Evolutionary conservation across 1,140 invertebrate species (phyloP), one percentile per base, ranked within the genome.

Genomic region (Trinorchestia longiramus): DNA sequence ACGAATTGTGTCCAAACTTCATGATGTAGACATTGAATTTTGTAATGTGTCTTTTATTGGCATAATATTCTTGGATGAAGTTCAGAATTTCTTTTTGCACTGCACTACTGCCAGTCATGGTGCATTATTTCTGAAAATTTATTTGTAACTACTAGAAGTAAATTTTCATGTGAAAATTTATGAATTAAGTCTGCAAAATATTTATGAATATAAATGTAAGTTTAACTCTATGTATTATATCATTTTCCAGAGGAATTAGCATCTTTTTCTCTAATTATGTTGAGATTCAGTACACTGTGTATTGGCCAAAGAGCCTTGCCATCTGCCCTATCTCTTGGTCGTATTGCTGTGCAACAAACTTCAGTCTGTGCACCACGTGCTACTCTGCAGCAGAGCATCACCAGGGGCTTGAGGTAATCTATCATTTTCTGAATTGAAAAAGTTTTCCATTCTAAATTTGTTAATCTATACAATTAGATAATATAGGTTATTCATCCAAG

Each of bases 261-360:
- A 15, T 77, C 15, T 3, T 23, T 77, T 23, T 11, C 28, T 36
- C 3, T 36, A 77, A 77, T 77, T 36, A 90, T 90, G 88, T 28
- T 90, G 43, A 90, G 43, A 43, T 43, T 42, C 43, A 28, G 15
- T 4, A 41, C 88, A 19, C 43, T 90, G 4, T 36, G 88, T 90
- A 19, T 90, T 90, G 88, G 88, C 88, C 88, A 90, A 90, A 90
- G 41, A 90, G 88, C 88, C 88, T 42, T 90, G 23, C 88, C 88
- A 90, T 90, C 88, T 42, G 88, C 88, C 36, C 88, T 90, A 11
- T 90, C 28, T 17, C 41, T 90, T 3, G 41, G 88, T 3, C 88
- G 88, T 28, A 4, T 43, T 36, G 88, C 88, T 19, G 43, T 90
- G n/a, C 88, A 90, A 28, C 88, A 90, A 42, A 36, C 88, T 11